Evolutionary conservation across 2,888 invertebrate genomes (phyloP), one percentile per base, ranked within the genome.

Genomic region (Cepaea hortensis): DNA sequence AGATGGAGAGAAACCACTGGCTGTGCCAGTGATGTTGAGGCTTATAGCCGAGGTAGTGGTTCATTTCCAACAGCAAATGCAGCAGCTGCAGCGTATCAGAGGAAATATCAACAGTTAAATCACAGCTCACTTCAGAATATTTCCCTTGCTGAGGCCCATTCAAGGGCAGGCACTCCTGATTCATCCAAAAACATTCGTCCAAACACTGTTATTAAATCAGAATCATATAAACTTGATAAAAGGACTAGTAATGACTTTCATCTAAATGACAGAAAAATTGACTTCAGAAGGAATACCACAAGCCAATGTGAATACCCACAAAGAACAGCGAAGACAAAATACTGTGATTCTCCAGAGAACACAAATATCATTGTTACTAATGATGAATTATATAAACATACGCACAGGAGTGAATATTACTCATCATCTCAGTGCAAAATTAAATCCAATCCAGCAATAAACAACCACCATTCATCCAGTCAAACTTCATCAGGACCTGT

Each of bases 1-100:
- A 68, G 87, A 73, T 61, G 87, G 23, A 81, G 79, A 61, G 85
- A 87, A 15, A 68, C 76, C 20, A 92, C 89, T 77, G 93, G 93
- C 9, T 94, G 93, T 89, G 91, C 91, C 81, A 93, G 94, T 91
- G 93, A 93, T 87, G 75, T 92, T 82, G 93, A 92, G 85, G 91
- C 90, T 23, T 92, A 77, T 9, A 48, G 92, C 84, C 62, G 88
- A 35, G 88, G 89, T 9, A 75, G 86, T 3, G 76, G 88, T 20
- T 62, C 23, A 46, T 77, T 65, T 68, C 70, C 83, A 23, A 87
- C 87, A 23, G 85, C 85, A 55, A 81, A 84, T 76, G 79, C 81
- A 48, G 79, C 86, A 48, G 73, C 86, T 55, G 75, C 88, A 50
- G 86, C 87, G 7, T 86, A 72, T 23, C 87, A 75, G 55, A 81